phyloP scores from a whole-genome alignment of 2,888 invertebrate species.

The Alloplasta piceator region DNA sequence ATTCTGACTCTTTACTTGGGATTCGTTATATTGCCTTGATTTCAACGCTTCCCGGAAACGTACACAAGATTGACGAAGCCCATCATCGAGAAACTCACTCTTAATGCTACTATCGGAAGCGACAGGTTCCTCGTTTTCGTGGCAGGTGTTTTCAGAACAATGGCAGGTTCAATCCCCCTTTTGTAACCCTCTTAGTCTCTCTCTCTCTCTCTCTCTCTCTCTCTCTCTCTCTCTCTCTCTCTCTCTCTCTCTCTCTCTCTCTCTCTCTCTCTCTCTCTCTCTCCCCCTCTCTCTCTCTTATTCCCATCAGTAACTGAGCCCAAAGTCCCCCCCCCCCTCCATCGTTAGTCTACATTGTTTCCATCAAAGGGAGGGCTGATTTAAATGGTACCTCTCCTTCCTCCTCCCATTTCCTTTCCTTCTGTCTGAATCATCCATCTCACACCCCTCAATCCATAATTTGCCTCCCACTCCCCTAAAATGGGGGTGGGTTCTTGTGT shows the following conservation, averaged over 20 bases:
- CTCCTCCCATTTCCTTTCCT: no score
- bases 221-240: conserved; percentile 4
- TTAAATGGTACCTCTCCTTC: neutral
- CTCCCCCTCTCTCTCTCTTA: conserved; percentile 34
- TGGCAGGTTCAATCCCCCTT: conserved; percentile 46
- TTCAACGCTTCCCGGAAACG: conserved; percentile 68
- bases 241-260: conserved; percentile 6
- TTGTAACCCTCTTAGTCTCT: conserved; percentile 16
- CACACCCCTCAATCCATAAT: conserved; percentile 55
- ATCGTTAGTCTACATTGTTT: conserved; percentile 48
- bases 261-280: conserved; percentile 32
- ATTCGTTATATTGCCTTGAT: conserved; percentile 10
- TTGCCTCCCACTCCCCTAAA: conserved; percentile 20
- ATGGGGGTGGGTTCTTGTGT: neutral
- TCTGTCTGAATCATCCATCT: conserved; percentile 47
- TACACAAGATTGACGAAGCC: conserved; percentile 22
- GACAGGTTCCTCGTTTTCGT: conserved; percentile 63
- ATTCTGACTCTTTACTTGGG: conserved; percentile 36
- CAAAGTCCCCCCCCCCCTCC: conserved; percentile 18
- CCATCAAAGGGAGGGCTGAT: conserved; percentile 25
- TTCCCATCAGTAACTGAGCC: neutral
- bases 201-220: conserved; percentile 35
- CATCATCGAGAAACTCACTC: conserved; percentile 25
- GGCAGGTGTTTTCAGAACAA: conserved; percentile 67
- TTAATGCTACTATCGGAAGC: conserved; percentile 41